Evolutionary conservation across 2,113 vertebrate genomes (phyloP).

Genomic region (Tautogolabrus adspersus): DNA sequence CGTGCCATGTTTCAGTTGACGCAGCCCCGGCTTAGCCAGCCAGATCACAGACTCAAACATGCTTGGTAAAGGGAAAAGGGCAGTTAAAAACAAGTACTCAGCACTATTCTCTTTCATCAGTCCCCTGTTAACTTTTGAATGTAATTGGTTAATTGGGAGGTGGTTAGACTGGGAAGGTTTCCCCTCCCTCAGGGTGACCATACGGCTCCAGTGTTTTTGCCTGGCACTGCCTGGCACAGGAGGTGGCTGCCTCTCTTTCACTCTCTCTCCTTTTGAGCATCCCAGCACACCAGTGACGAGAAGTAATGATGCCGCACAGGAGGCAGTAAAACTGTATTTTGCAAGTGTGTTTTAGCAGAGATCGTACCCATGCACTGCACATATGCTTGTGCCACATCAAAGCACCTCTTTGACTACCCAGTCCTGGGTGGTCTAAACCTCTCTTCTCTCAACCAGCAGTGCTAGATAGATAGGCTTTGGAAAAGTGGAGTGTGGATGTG

Average conservation of each 20-base stretch:
- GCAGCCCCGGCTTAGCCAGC: slow-evolving; percentile 56
- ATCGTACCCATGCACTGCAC: slow-evolving; percentile 72
- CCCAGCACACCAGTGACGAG: slow-evolving; percentile 61
- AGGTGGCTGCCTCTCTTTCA: slow-evolving; percentile 56
- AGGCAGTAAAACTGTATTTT: slow-evolving; percentile 77
- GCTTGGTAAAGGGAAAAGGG: slow-evolving; percentile 45
- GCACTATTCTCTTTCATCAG: slow-evolving; percentile 72
- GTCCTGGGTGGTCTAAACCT: slow-evolving; percentile 82
- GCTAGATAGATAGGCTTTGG: slow-evolving; percentile 56
- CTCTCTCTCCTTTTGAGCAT: slow-evolving; percentile 58
- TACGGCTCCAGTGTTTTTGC: slow-evolving; percentile 72
- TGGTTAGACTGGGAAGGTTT: slow-evolving; percentile 76
- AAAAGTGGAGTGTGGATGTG: slow-evolving; percentile 66
- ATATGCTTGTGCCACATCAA: slow-evolving; percentile 82
- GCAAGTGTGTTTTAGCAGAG: slow-evolving; percentile 73
- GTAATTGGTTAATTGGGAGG: slow-evolving; percentile 81
- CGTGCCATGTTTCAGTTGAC: slow-evolving; percentile 69
- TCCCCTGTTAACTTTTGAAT: slow-evolving; percentile 77
- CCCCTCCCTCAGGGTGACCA: slow-evolving; percentile 71
- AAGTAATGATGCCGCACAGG: slow-evolving; percentile 71
- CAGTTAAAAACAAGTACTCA: slow-evolving; percentile 67
- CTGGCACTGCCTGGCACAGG: slow-evolving; percentile 71
- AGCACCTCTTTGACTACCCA: slow-evolving; percentile 65
- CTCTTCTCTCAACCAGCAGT: slow-evolving; percentile 62
- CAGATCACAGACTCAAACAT: slow-evolving; percentile 63